These are phyloP conservation scores for Drosophila leontia DNA, from an alignment of 1,140 invertebrate species.

Conservation along the genomic window DNA sequence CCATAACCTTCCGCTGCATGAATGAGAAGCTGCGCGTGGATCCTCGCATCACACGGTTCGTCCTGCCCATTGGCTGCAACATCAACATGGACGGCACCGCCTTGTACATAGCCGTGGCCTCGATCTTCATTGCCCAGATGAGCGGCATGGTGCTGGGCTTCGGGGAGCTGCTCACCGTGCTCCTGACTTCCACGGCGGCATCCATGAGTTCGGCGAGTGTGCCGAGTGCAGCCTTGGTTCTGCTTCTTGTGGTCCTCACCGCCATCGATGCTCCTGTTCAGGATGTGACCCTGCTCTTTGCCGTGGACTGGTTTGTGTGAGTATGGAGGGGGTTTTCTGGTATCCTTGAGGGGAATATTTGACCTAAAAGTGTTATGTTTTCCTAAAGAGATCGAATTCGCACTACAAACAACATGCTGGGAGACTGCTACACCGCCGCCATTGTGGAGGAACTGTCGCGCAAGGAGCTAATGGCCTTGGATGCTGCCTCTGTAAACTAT, in stretches of 20 bases:
- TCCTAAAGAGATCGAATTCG: constrained; percentile 91
- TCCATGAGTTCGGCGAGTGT: constrained; percentile 97
- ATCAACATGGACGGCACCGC: constrained; percentile 98
- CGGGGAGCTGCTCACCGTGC: constrained; percentile 92
- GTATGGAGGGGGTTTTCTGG: constrained; percentile 76
- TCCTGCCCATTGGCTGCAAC: constrained; percentile 95
- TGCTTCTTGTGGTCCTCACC: constrained; percentile 93
- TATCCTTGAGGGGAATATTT: rapidly evolving
- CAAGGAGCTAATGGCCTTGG: constrained; percentile 91
- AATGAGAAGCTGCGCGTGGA: constrained; percentile 96
- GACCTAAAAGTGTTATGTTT: too few relatives aligned
- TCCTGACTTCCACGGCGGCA: constrained; percentile 95
- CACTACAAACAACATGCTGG: constrained; percentile 95
- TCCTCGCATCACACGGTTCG: constrained; percentile 95
- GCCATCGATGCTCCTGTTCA: constrained; percentile 93
- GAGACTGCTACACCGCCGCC: constrained; percentile 94
- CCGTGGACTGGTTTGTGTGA: constrained; percentile 96
- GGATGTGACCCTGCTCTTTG: constrained; percentile 93
- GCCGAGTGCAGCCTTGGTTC: constrained; percentile 95
- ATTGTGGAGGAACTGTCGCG: constrained; percentile 93
- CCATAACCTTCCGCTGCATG: constrained; percentile 96
- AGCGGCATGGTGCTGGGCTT: constrained; percentile 92
- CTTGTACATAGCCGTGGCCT: constrained; percentile 94
- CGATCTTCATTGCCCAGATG: constrained; percentile 97
- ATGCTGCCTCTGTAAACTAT: constrained; percentile 87